Evolutionary conservation across 1,140 invertebrate genomes (phyloP).

Genomic region (Phenacoccus solenopsis): DNA sequence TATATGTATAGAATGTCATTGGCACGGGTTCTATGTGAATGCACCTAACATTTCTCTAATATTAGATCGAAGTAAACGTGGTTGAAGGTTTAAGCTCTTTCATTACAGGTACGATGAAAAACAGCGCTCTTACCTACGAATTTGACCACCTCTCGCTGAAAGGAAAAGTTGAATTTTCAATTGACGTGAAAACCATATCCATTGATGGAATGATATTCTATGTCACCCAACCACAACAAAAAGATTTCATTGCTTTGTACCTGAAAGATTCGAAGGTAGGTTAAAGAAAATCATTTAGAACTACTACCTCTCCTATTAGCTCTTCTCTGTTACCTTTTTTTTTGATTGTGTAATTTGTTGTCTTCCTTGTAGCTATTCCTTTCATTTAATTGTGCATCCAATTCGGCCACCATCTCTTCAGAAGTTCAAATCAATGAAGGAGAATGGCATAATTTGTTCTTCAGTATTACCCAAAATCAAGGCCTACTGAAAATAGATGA

Average conservation of each 20-base stretch:
- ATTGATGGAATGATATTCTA: conserved; percentile 78
- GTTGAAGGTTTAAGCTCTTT: neutral
- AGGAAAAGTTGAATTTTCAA: conserved; percentile 49
- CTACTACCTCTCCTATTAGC: neutral
- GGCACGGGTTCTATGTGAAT: too few species aligned
- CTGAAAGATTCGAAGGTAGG: conserved; percentile 62
- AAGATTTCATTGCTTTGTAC: conserved; percentile 68
- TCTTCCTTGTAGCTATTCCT: conserved; percentile 44
- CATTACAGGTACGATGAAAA: neutral
- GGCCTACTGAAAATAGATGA: conserved; percentile 58
- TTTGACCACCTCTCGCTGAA: neutral
- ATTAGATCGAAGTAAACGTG: too few species aligned
- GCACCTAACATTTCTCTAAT: too few species aligned
- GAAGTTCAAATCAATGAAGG: conserved; percentile 59
- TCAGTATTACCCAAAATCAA: conserved; percentile 41
- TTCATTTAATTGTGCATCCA: conserved; percentile 58
- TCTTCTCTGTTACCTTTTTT: conserved; percentile 11
- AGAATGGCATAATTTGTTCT: conserved; percentile 67
- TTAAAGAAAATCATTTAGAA: conserved; percentile 21
- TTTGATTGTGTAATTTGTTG: conserved; percentile 20
- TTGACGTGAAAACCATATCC: conserved; percentile 67
- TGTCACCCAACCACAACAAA: conserved; percentile 47
- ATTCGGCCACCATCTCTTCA: conserved; percentile 43
- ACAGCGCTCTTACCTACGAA: neutral
- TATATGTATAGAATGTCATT: too few species aligned